Conservation (phyloP, 2,113 vertebrate genomes). For the Hypocryptadius cinnamomeus region DNA sequence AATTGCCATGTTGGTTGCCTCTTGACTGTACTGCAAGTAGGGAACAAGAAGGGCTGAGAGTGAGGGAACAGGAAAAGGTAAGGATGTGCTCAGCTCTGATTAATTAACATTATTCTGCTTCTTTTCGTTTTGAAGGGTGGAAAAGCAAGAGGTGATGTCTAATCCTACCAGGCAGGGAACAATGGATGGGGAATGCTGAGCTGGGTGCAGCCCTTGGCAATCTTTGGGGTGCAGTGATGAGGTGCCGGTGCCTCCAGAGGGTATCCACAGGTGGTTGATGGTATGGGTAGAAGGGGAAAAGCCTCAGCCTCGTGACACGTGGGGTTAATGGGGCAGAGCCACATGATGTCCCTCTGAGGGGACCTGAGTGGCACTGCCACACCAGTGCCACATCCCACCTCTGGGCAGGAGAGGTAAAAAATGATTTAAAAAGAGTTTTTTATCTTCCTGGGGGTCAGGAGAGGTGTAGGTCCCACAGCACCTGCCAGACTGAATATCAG, state of each 20-base stretch:
- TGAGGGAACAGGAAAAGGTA: background rate
- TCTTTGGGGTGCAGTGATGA: background rate
- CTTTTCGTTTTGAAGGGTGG: background rate
- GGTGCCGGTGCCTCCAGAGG: background rate
- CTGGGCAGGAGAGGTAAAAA: background rate
- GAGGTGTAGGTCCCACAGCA: background rate
- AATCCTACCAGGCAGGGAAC: background rate
- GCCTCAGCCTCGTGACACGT: background rate
- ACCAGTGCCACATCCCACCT: background rate
- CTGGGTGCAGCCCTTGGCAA: background rate
- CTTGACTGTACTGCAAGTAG: background rate
- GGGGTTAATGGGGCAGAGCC: background rate
- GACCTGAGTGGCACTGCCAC: background rate
- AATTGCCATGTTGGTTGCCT: background rate
- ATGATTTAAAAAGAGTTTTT: background rate
- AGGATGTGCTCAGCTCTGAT: background rate
- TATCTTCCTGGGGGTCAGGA: background rate
- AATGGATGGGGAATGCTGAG: background rate
- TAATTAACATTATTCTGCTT: background rate
- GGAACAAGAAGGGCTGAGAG: background rate
- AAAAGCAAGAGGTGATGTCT: background rate
- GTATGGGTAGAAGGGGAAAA: background rate
- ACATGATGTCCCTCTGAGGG: background rate
- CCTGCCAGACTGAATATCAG: background rate
- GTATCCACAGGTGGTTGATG: background rate